Conservation (phyloP, 2,113 vertebrate genomes). For the Serinus canaria region DNA sequence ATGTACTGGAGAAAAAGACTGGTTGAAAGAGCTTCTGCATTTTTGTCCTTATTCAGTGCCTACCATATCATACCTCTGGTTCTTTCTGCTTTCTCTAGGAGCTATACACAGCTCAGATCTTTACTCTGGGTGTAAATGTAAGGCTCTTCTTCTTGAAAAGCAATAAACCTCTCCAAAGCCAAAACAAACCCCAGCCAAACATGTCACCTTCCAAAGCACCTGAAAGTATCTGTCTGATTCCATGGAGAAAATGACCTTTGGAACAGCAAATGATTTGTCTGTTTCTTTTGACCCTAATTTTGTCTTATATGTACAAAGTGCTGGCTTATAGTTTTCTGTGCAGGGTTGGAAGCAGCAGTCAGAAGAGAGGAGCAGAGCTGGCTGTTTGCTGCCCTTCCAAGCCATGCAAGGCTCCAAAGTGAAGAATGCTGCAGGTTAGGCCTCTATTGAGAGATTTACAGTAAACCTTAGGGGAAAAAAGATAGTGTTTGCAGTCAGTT, state of each 20-base stretch:
- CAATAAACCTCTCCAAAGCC: rapidly evolving
- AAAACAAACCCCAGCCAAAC: background rate
- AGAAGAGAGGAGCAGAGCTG: background rate
- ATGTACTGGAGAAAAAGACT: background rate
- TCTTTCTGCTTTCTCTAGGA: background rate
- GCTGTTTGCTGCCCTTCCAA: background rate
- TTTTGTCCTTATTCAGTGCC: background rate
- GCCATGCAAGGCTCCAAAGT: background rate
- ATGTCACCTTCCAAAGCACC: background rate
- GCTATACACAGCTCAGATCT: background rate
- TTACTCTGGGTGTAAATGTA: background rate
- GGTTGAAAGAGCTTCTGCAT: background rate
- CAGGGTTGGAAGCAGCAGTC: background rate
- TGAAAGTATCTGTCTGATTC: background rate
- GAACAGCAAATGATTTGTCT: background rate
- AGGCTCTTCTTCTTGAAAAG: background rate
- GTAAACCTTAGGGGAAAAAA: background rate
- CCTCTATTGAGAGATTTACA: background rate
- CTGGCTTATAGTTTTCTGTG: background rate
- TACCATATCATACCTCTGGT: background rate
- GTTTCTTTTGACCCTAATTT: background rate
- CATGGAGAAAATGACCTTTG: background rate
- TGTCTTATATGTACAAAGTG: background rate
- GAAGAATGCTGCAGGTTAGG: background rate
- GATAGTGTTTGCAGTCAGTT: background rate